Percentiles rank a stretch among this genome's conserved stretches.
Evolutionary conservation across 2,888 invertebrate genomes (phyloP).

Genomic region (Acleris cristana): DNA sequence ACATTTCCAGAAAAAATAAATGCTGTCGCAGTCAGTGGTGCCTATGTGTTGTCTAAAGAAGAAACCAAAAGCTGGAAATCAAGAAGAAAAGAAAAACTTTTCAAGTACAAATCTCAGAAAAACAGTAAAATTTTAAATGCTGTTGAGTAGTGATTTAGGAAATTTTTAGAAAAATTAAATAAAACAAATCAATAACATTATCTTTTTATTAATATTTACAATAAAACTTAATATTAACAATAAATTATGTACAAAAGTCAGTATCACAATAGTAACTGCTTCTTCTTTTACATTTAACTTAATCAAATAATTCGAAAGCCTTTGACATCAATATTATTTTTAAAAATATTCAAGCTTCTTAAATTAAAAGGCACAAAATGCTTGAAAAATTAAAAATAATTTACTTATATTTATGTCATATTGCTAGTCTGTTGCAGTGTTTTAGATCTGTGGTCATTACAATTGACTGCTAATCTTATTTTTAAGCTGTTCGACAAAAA

Average conservation of each 20-base stretch:
- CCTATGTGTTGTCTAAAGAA: conserved; percentile 74
- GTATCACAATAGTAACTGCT: conserved; percentile 58
- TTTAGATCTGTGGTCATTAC: neutral
- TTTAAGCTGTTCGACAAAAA: no score
- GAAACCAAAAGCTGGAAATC: conserved; percentile 82
- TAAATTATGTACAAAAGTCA: conserved; percentile 67
- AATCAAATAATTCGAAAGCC: neutral
- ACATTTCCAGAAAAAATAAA: conserved; percentile 66
- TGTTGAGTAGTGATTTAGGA: conserved; percentile 37
- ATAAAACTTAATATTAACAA: conserved; percentile 53
- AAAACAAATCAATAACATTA: conserved; percentile 18
- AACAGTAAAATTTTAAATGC: conserved; percentile 62
- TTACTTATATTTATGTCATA: neutral
- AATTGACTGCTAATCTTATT: neutral
- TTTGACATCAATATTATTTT: neutral
- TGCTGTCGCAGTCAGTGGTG: conserved; percentile 67
- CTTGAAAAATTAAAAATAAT: conserved; percentile 12
- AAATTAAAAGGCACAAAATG: conserved; percentile 6
- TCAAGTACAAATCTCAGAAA: conserved; percentile 68
- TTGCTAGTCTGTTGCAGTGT: neutral
- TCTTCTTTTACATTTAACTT: conserved; percentile 30
- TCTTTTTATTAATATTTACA: conserved; percentile 58
- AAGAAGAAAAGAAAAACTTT: conserved; percentile 79
- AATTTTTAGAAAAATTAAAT: neutral
- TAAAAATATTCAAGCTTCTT: neutral